Evolutionary conservation across 2,113 vertebrate species (phyloP).

Genomic region (Diglossa brunneiventris): DNA sequence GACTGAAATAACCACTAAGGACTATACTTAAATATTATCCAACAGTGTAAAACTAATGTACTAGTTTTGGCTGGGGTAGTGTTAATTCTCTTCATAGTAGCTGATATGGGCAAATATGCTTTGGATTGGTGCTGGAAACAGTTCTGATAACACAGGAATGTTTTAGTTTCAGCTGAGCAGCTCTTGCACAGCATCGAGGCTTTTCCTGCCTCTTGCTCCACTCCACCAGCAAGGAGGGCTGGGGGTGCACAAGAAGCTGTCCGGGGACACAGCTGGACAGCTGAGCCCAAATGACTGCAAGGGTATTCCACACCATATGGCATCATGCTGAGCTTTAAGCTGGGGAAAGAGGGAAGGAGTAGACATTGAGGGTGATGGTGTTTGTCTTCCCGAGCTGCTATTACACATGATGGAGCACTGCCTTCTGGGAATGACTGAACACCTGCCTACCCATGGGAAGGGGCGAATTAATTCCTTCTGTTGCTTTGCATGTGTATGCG

Average conservation of each 20-base stretch:
- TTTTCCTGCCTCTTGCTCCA: neutral
- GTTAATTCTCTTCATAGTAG: neutral
- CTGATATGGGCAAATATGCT: neutral
- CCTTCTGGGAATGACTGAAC: neutral
- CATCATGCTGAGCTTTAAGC: neutral
- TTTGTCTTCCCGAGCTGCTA: neutral
- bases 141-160: neutral
- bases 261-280: neutral
- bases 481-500: neutral
- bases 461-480: neutral
- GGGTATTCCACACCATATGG: neutral
- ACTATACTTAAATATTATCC: neutral
- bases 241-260: neutral
- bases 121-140: neutral
- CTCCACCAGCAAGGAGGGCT: accelerated
- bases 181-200: neutral
- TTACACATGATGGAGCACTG: neutral
- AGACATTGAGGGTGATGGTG: neutral
- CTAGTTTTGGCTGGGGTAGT: neutral
- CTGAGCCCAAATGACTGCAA: neutral
- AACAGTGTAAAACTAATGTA: neutral
- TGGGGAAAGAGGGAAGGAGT: neutral
- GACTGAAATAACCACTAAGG: neutral
- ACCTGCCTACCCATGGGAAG: neutral
- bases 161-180: neutral